Conservation (phyloP, 2,888 invertebrate genomes). For the Pollenia labialis region DNA sequence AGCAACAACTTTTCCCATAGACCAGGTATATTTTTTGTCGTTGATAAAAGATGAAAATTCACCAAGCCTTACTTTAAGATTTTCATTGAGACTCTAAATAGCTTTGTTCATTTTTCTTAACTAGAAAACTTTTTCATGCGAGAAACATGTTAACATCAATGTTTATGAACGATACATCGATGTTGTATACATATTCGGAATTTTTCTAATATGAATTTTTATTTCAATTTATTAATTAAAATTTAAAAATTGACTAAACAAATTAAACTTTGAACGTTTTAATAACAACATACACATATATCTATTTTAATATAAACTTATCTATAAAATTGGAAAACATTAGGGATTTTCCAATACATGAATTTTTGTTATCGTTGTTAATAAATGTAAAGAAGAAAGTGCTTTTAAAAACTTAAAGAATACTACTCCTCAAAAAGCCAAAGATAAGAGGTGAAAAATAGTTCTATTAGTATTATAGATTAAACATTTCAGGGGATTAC, state of each 20-base stretch:
- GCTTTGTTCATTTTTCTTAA: too few species aligned
- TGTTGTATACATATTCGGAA: too few species aligned
- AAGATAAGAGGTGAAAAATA: constrained; percentile 56
- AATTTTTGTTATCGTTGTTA: background rate
- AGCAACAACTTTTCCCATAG: too few species aligned
- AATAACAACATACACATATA: background rate
- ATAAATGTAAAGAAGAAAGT: constrained; percentile 12
- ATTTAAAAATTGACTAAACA: background rate
- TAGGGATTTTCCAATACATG: constrained; percentile 38
- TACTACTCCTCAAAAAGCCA: constrained; percentile 28
- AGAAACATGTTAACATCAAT: too few species aligned
- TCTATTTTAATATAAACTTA: background rate
- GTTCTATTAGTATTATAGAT: constrained; percentile 50
- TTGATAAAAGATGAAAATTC: too few species aligned
- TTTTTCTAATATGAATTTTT: too few species aligned
- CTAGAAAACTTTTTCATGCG: too few species aligned
- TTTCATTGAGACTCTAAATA: too few species aligned
- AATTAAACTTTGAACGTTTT: constrained; percentile 4
- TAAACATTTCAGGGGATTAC: constrained; percentile 55
- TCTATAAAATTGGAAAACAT: constrained; percentile 13
- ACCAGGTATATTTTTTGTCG: too few species aligned
- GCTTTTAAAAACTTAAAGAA: constrained; percentile 24
- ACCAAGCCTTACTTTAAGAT: too few species aligned
- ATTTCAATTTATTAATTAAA: too few species aligned
- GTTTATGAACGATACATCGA: too few species aligned